phyloP scores from a whole-genome alignment of 2,888 invertebrate species.

The Xanthia icteritia region DNA sequence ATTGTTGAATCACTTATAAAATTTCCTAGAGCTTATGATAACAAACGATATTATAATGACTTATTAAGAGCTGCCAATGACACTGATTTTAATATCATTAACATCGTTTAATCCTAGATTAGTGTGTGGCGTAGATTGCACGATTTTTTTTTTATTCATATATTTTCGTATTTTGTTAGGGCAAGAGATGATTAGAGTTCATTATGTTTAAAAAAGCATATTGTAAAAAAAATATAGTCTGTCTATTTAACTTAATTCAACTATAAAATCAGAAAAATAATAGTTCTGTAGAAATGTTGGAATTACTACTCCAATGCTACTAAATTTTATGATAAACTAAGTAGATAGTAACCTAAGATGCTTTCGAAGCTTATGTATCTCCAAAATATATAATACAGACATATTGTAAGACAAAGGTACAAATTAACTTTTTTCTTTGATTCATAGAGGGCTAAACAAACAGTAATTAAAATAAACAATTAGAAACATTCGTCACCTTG shows the following conservation, averaged over 20 bases:
- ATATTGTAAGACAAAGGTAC: neutral
- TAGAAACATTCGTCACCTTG: slow-evolving; percentile 83
- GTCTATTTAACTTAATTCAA: neutral
- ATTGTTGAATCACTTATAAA: neutral
- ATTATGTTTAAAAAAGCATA: neutral
- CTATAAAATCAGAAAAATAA: neutral
- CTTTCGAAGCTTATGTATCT: neutral
- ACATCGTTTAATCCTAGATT: slow-evolving; percentile 19
- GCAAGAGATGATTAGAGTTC: neutral
- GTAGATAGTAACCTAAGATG: neutral
- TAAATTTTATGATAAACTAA: neutral
- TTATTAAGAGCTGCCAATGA: slow-evolving; percentile 47
- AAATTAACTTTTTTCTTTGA: slow-evolving; percentile 39
- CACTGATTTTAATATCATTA: slow-evolving; percentile 39
- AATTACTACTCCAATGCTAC: neutral
- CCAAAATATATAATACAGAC: neutral
- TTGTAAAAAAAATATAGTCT: neutral
- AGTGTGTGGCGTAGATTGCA: neutral
- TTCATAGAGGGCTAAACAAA: slow-evolving; percentile 62
- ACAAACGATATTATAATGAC: slow-evolving; percentile 21
- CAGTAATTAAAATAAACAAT: slow-evolving; percentile 73
- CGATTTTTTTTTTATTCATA: neutral
- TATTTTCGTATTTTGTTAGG: neutral
- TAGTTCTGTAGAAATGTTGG: neutral
- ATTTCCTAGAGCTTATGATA: neutral